phyloP scores from a whole-genome alignment of 2,113 vertebrate genomes.

The Mesoclemmys tuberculata region DNA sequence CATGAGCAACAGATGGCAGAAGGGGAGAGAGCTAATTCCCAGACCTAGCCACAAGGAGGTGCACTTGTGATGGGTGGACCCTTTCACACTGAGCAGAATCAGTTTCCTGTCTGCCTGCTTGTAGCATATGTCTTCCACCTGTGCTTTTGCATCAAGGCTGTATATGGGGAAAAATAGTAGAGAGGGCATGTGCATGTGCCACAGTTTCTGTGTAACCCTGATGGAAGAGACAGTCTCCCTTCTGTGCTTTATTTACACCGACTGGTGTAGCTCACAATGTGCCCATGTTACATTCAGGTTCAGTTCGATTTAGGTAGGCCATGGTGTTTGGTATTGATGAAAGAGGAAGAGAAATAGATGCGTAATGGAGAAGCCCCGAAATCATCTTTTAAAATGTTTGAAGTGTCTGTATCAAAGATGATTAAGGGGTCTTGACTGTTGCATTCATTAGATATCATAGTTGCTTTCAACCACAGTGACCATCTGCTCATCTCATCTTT shows the following conservation, averaged over 20 bases:
- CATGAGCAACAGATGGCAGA: background rate
- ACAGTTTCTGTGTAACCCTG: background rate
- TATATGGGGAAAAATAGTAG: background rate
- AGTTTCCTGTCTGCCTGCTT: background rate
- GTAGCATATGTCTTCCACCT: background rate
- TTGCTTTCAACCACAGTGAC: background rate
- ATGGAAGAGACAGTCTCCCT: background rate
- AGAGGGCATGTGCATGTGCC: background rate
- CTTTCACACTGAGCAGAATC: background rate
- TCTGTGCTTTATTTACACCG: fast-evolving
- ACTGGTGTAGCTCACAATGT: background rate
- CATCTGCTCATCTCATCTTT: background rate
- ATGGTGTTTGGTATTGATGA: fast-evolving
- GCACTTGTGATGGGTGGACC: background rate
- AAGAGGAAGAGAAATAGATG: background rate
- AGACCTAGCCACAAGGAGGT: background rate
- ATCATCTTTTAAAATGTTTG: background rate
- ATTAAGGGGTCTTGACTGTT: background rate
- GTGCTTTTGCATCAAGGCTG: background rate
- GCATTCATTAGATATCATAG: background rate
- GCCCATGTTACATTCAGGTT: background rate
- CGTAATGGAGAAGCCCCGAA: background rate
- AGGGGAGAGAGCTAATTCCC: background rate
- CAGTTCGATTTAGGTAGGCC: background rate
- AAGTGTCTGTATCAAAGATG: background rate